These are phyloP conservation scores for Limenitis camilla DNA, from an alignment of 2,888 invertebrate genomes.

Conservation along the genomic window DNA sequence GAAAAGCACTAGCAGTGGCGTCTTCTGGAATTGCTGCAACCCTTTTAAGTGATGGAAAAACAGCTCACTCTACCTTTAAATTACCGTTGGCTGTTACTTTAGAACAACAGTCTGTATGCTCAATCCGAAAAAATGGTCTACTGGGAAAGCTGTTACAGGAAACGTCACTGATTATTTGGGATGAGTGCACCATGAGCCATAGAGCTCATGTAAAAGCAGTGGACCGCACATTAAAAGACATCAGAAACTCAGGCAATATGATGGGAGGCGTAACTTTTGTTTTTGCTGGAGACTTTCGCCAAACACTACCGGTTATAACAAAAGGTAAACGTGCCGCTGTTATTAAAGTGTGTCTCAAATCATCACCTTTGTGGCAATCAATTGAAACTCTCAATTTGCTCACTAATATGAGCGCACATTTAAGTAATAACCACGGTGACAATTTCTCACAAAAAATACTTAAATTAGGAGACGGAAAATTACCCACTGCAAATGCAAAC, in stretches of 20 bases:
- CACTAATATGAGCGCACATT: too few species aligned
- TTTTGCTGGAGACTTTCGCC: slow-evolving; percentile 13
- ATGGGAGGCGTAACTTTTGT: background rate
- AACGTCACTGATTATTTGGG: slow-evolving; percentile 24
- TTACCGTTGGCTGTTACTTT: slow-evolving; percentile 12
- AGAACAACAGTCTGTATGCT: slow-evolving; percentile 18
- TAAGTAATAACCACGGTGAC: too few species aligned
- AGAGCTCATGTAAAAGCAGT: slow-evolving; percentile 18
- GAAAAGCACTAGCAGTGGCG: background rate
- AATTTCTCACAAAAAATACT: too few species aligned
- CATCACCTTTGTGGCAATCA: slow-evolving; percentile 21
- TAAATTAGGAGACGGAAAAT: background rate
- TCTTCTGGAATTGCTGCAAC: background rate
- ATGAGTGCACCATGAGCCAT: slow-evolving; percentile 28
- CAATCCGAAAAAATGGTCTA: slow-evolving; percentile 27
- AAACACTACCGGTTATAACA: slow-evolving; percentile 22
- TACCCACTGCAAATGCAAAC: background rate
- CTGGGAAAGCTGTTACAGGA: slow-evolving; percentile 34
- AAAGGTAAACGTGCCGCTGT: slow-evolving; percentile 5
- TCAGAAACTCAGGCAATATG: background rate
- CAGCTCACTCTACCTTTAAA: slow-evolving; percentile 7
- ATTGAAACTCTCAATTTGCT: too few species aligned
- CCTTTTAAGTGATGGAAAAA: background rate
- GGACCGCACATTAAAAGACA: background rate
- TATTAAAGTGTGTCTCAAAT: slow-evolving; percentile 22